Conservation (phyloP, 2,797 vertebrate species). For the Anolis apletophallus region DNA sequence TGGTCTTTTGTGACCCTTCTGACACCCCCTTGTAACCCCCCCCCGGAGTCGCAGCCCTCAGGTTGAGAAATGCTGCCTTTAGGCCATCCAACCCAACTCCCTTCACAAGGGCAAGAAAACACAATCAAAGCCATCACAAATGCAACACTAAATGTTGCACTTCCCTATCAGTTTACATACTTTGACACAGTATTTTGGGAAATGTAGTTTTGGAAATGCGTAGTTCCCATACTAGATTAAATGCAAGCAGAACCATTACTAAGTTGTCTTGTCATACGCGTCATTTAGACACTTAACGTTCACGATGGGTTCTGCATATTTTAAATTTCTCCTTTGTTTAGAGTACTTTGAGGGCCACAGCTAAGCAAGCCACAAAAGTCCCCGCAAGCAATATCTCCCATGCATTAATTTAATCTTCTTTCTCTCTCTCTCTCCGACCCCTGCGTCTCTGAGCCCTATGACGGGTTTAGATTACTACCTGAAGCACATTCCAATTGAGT, state of each 20-base stretch:
- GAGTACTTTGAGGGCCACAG: slow-evolving; percentile 48
- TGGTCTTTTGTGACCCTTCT: no score
- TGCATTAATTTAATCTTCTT: slow-evolving; percentile 61
- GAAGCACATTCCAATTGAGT: slow-evolving; percentile 69
- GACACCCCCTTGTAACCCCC: no score
- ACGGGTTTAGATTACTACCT: slow-evolving; percentile 71
- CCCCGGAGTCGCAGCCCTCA: no score
- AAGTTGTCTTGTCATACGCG: slow-evolving; percentile 35
- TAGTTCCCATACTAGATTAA: background rate
- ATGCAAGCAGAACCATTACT: background rate
- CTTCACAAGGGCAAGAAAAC: no score
- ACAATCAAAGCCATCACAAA: background rate
- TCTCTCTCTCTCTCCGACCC: background rate
- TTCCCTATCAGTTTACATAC: background rate
- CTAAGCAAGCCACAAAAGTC: slow-evolving; percentile 62
- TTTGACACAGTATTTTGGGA: background rate
- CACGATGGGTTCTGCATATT: background rate
- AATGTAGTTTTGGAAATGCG: background rate
- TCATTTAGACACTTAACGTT: slow-evolving; percentile 15
- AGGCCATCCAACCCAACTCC: no score
- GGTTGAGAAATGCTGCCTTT: no score
- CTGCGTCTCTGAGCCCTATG: slow-evolving; percentile 6
- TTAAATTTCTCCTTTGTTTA: slow-evolving; percentile 64
- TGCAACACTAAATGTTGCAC: background rate
- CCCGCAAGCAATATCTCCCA: slow-evolving; percentile 59